These are phyloP conservation scores for Sebastes glaucus DNA, from an alignment of 2,797 vertebrate species.

Conservation along the genomic window DNA sequence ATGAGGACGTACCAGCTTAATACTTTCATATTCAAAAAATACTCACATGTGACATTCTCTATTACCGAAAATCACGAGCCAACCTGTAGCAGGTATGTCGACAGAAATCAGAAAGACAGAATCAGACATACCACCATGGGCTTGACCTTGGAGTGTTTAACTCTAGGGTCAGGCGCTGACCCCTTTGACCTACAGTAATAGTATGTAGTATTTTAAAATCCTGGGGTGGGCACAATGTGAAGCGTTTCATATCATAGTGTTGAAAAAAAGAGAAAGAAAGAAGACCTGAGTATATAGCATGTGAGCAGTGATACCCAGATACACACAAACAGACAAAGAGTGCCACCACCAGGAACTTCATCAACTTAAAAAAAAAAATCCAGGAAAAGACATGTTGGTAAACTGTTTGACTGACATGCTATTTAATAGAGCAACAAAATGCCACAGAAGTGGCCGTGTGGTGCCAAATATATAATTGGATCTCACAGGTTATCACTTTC, in stretches of 20 bases:
- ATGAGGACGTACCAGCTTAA: not conserved
- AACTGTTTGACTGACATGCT: not conserved
- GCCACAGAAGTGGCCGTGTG: not conserved
- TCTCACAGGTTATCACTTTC: not conserved
- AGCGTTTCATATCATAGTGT: not conserved
- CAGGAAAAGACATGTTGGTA: not conserved
- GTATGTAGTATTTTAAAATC: not conserved
- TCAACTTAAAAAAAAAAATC: not conserved
- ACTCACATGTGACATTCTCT: not conserved
- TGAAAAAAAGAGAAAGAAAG: not conserved
- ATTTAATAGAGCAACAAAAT: not conserved
- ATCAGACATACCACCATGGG: not conserved
- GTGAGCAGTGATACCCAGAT: not conserved
- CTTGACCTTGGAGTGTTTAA: not conserved
- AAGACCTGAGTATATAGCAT: too few relatives aligned
- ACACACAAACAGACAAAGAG: conserved; percentile 3
- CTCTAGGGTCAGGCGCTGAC: not conserved
- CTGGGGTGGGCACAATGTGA: not conserved
- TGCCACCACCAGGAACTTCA: not conserved
- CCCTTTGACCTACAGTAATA: not conserved
- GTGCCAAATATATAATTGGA: not conserved
- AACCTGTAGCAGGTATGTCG: not conserved
- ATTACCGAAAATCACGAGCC: not conserved
- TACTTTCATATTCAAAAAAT: not conserved
- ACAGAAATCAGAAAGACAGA: not conserved